These are phyloP conservation scores for Oreochromis mossambicus DNA, from an alignment of 2,797 vertebrate genomes.

Conservation along the genomic window DNA sequence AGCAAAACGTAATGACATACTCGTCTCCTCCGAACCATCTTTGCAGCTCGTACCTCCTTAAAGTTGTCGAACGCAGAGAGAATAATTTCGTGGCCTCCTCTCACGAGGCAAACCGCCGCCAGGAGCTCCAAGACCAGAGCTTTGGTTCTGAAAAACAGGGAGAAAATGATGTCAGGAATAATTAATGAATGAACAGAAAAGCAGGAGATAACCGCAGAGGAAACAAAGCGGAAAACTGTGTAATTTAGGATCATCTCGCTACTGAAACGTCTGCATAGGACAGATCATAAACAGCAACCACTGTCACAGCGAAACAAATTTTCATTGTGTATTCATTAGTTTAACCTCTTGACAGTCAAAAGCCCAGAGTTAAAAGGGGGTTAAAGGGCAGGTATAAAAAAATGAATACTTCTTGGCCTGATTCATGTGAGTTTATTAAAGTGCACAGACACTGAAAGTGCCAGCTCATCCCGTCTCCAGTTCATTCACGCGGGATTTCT, in stretches of 20 bases:
- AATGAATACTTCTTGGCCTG: not conserved
- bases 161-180: constrained; percentile 4
- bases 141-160: constrained; percentile 85
- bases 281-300: not conserved
- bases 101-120: constrained; percentile 95
- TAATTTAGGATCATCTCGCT: not conserved
- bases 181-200: constrained; percentile 33
- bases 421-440: not conserved
- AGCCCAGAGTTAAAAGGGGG: not conserved
- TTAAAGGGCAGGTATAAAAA: not conserved
- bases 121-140: constrained; percentile 93
- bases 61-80: constrained; percentile 97
- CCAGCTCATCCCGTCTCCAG: not conserved
- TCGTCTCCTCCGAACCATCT: not conserved
- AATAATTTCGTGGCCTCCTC: constrained; percentile 98
- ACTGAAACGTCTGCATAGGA: not conserved
- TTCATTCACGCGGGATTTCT: constrained; percentile 37
- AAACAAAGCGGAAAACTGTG: not conserved
- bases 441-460: not conserved
- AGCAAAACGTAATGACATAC: constrained; percentile 45
- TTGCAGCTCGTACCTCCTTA: constrained; percentile 84
- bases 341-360: not conserved
- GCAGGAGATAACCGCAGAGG: not conserved
- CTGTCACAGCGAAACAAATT: not conserved
- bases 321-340: not conserved